phyloP scores from a whole-genome alignment of 2,888 invertebrate species.

The Strigamia transsilvanica region DNA sequence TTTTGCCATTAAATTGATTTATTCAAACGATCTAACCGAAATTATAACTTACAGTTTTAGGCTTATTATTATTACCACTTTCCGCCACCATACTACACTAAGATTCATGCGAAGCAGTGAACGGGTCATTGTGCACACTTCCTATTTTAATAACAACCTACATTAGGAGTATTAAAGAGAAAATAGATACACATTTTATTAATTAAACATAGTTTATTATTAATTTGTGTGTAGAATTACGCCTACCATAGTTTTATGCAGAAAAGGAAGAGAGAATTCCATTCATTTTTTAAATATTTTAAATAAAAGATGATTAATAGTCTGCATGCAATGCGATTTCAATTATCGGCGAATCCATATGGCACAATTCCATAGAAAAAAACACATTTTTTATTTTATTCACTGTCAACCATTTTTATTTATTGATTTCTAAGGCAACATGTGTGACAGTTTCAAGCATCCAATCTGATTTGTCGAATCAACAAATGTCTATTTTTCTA shows the following conservation, averaged over 20 bases:
- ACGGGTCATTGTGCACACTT: slow-evolving; percentile 3
- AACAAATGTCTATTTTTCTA: no score
- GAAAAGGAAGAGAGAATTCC: no score
- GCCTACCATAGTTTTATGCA: no score
- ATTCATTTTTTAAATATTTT: no score
- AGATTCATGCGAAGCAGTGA: not conserved
- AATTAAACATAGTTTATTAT: not conserved
- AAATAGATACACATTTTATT: slow-evolving; percentile 2
- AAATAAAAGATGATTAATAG: no score
- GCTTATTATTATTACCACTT: not conserved
- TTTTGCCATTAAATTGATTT: not conserved
- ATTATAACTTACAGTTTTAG: not conserved
- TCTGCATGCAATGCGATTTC: no score
- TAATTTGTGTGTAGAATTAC: no score
- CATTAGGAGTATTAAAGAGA: not conserved
- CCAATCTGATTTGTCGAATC: not conserved
- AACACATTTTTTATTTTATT: no score
- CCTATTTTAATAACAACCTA: slow-evolving; percentile 1
- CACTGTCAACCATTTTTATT: no score
- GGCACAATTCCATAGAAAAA: no score
- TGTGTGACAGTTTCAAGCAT: not conserved
- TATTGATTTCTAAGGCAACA: no score
- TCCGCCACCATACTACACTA: not conserved
- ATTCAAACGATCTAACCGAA: not conserved
- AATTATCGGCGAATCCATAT: no score